Conservation (phyloP, 2,113 vertebrate genomes). For the Anhinga rufa region DNA sequence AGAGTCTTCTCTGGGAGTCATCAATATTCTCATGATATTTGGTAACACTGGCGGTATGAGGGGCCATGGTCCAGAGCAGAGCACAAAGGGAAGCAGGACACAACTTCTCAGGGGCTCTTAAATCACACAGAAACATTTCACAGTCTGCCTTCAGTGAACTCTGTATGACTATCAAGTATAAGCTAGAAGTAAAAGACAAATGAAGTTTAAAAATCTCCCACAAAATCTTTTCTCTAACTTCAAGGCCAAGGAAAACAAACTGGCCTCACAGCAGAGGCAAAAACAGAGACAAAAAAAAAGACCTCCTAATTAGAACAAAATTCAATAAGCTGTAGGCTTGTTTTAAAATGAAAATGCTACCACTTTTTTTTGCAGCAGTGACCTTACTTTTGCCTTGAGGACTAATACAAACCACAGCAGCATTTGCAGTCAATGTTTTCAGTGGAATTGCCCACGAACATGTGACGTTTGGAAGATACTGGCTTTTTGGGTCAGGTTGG, state of each 20-base stretch:
- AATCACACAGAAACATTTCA: not conserved
- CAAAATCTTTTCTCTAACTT: not conserved
- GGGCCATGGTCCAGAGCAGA: fast-evolving
- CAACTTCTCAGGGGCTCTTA: not conserved
- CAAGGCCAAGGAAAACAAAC: constrained; percentile 22
- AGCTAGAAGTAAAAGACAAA: not conserved
- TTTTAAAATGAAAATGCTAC: constrained; percentile 48
- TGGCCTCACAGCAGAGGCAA: not conserved
- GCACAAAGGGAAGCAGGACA: not conserved
- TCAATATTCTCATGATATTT: fast-evolving
- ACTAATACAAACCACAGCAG: constrained; percentile 12
- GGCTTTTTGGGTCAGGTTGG: not conserved
- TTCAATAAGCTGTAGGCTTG: constrained; percentile 17
- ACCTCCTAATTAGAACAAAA: constrained; percentile 22
- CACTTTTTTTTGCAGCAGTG: not conserved
- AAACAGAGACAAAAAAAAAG: not conserved
- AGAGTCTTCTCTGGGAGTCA: not conserved
- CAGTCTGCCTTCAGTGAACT: not conserved
- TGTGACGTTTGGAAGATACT: not conserved
- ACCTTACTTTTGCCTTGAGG: constrained; percentile 37
- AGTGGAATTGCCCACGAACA: not conserved
- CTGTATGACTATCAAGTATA: not conserved
- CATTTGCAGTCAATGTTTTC: not conserved
- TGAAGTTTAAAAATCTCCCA: not conserved
- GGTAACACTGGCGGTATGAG: fast-evolving